A percentile compares a stretch with the other conserved stretches of the same genome.
phyloP scores from a whole-genome alignment of 2,888 invertebrate species.

The Odontomyia ornata region DNA sequence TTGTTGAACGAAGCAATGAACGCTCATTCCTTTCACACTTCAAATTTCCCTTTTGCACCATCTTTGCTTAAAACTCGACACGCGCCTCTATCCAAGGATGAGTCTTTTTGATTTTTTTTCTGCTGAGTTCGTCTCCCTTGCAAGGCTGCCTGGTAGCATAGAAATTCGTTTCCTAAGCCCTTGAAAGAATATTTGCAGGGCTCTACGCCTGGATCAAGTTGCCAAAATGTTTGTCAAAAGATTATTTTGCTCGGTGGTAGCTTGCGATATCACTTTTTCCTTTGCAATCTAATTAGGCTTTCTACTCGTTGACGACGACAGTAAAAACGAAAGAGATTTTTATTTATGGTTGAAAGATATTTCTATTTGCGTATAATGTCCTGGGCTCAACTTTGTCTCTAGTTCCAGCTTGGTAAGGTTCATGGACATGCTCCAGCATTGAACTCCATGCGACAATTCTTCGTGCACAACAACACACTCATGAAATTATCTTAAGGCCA shows the following conservation, averaged over 20 bases:
- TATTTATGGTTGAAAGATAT: slow-evolving; percentile 19
- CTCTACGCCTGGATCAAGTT: slow-evolving; percentile 4
- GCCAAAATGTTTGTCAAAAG: slow-evolving; percentile 20
- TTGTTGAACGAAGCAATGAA: no score
- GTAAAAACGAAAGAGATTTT: slow-evolving; percentile 13
- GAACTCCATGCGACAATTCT: no score
- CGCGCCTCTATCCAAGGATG: no score
- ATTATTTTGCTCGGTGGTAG: slow-evolving; percentile 20
- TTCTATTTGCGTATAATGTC: background rate
- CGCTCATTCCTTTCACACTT: no score
- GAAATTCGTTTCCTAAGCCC: background rate
- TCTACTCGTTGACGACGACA: slow-evolving; percentile 10
- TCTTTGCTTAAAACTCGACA: no score
- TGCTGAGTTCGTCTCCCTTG: no score
- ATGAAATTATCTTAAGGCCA: slow-evolving; percentile 1
- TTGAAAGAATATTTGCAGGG: background rate
- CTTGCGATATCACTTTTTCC: slow-evolving; percentile 20
- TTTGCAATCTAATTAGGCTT: slow-evolving; percentile 30
- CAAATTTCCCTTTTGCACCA: no score
- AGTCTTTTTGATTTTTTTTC: no score
- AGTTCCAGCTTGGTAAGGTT: background rate
- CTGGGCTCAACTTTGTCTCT: background rate
- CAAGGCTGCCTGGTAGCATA: background rate
- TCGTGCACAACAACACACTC: background rate
- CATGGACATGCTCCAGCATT: no score